A percentile compares a stretch with the other conserved stretches of the same genome.
phyloP scores from a whole-genome alignment of 2,888 invertebrate species.

The Pteria penguin region DNA sequence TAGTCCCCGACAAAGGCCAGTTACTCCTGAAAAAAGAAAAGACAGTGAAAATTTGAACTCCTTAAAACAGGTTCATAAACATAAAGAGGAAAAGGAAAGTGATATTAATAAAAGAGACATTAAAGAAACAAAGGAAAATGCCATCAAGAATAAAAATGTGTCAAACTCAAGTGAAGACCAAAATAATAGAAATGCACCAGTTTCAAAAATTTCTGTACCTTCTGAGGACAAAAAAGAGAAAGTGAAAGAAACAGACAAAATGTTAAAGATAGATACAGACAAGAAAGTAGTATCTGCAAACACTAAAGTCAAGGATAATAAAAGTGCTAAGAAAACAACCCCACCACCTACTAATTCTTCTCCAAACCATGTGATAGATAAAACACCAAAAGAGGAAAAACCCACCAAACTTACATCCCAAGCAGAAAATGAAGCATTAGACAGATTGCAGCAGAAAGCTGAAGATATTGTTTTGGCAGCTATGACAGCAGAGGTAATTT shows the following conservation, averaged over 20 bases:
- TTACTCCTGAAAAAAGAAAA: conserved; percentile 29
- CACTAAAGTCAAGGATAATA: neutral
- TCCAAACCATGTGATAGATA: conserved; percentile 22
- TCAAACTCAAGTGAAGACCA: too few relatives aligned
- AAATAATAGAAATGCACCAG: too few relatives aligned
- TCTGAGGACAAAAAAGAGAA: neutral
- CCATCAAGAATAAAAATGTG: too few relatives aligned
- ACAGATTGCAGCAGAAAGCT: conserved; percentile 82
- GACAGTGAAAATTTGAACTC: too few relatives aligned
- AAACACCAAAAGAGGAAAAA: conserved; percentile 31
- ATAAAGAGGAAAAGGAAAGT: too few relatives aligned
- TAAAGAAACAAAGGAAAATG: too few relatives aligned
- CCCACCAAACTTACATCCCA: conserved; percentile 28
- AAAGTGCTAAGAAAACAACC: neutral
- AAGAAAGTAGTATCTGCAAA: neutral
- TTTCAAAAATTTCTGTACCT: too few relatives aligned
- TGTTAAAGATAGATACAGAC: conserved; percentile 7
- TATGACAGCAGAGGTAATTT: conserved; percentile 86
- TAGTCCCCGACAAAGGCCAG: neutral
- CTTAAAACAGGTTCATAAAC: too few relatives aligned
- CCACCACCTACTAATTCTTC: neutral
- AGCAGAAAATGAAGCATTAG: conserved; percentile 62
- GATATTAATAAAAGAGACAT: too few relatives aligned
- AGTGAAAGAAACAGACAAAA: conserved; percentile 21
- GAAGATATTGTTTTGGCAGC: conserved; percentile 87